Evolutionary conservation across 1,140 invertebrate genomes (phyloP), one percentile per base, ranked within the genome.

Genomic region (Lordiphosa collinella): DNA sequence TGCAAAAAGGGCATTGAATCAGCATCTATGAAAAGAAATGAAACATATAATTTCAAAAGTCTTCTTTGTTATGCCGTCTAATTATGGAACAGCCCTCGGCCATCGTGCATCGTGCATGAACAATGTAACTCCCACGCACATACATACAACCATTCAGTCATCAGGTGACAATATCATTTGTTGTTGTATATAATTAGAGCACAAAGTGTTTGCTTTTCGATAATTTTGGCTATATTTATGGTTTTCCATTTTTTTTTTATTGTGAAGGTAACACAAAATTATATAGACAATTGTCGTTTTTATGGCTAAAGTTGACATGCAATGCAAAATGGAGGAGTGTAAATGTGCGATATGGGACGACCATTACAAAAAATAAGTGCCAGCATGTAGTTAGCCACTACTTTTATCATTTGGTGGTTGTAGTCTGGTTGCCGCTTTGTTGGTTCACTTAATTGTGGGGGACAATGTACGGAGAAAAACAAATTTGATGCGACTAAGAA

Each of bases 271-370:
- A 9, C n/a, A 41, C 13, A 16, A 52, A 55, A 70, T 56, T 52
- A 48, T 43, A 53, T 32, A 8, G 35, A 12, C 40, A 32, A 34
- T 16, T 44, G 25, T 14, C 12, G 71, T 50, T 61, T 35, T 53
- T 53, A 8, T 41, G 50, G 58, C 62, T 44, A 7, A n/a, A 60
- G 40, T 47, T 75, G 66, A 70, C 76, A 71, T 76, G 78, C 76
- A 67, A 80, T 41, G 54, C 34, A 53, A 41, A 68, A 68, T 67
- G 63, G 65, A 68, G 60, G 66, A 76, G 75, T 82, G 76, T 82
- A 76, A 80, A 80, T 82, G 71, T 82, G 76, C 76, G 76, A 80
- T 82, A 76, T 75, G 66, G 56, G 58, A 13, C 35, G 46, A 62
- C 40, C 53, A 80, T 82, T 82, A 68, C 64, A 40, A 43, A 46